A percentile compares a stretch with the other conserved stretches of the same genome.
phyloP scores from a whole-genome alignment of 2,888 invertebrate genomes.

The Junonia oenone region DNA sequence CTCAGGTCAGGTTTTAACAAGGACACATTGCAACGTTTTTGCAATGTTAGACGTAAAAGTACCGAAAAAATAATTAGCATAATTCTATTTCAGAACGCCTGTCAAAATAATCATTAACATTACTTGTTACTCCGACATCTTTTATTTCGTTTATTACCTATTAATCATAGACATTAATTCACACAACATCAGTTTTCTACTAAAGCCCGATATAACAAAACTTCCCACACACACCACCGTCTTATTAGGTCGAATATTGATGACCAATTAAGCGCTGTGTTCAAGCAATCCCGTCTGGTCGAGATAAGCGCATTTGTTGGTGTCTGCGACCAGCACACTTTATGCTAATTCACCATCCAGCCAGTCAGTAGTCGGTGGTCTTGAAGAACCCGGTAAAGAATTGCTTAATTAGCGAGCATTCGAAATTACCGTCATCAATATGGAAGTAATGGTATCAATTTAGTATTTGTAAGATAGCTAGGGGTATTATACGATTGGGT shows the following conservation, averaged over 20 bases:
- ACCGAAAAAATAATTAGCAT: too few relatives aligned
- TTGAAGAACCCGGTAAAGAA: slow-evolving; percentile 19
- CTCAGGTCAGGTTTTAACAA: too few relatives aligned
- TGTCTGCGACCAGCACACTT: slow-evolving; percentile 50
- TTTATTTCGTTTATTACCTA: too few relatives aligned
- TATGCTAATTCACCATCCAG: slow-evolving; percentile 55
- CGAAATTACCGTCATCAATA: slow-evolving; percentile 15
- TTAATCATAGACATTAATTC: too few relatives aligned
- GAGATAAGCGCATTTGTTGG: slow-evolving; percentile 69
- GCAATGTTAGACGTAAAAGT: too few relatives aligned
- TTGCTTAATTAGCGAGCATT: slow-evolving; percentile 27
- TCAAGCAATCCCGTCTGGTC: slow-evolving; percentile 56
- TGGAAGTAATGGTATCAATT: slow-evolving; percentile 9
- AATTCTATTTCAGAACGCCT: too few relatives aligned
- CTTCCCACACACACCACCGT: slow-evolving; percentile 13
- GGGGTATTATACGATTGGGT: too few relatives aligned
- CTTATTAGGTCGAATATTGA: slow-evolving; percentile 58
- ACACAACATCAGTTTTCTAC: too few relatives aligned
- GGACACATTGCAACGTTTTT: too few relatives aligned
- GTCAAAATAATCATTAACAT: too few relatives aligned
- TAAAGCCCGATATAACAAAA: neutral
- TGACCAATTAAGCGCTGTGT: slow-evolving; percentile 73
- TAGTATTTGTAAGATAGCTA: neutral
- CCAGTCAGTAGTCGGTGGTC: slow-evolving; percentile 32
- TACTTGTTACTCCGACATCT: too few relatives aligned